phyloP scores from a whole-genome alignment of 2,113 vertebrate species.

The Jacana jacana region DNA sequence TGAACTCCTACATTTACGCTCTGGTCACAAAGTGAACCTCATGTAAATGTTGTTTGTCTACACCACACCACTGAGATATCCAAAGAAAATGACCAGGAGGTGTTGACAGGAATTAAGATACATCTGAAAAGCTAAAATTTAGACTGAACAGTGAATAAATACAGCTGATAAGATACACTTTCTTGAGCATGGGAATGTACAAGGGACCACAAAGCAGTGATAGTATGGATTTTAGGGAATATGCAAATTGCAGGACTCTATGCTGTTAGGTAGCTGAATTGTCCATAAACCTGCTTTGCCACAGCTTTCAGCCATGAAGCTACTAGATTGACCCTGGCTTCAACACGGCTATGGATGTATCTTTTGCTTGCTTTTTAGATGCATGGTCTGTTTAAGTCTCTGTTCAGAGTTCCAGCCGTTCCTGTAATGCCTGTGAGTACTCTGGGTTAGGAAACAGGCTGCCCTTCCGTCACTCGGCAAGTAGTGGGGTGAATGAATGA shows the following conservation, averaged over 20 bases:
- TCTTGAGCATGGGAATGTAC: neutral
- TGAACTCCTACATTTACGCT: neutral
- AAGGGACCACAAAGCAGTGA: neutral
- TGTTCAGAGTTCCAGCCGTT: neutral
- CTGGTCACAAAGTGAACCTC: neutral
- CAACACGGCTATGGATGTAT: neutral
- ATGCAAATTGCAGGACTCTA: neutral
- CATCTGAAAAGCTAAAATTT: neutral
- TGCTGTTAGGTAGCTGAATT: neutral
- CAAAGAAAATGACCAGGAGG: neutral
- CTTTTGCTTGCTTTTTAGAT: neutral
- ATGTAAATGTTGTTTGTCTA: neutral
- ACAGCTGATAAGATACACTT: neutral
- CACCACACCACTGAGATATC: neutral
- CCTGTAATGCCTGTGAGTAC: neutral
- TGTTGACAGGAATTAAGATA: neutral
- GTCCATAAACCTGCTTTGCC: neutral
- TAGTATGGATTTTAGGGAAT: neutral
- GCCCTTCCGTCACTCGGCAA: neutral
- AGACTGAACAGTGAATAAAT: neutral
- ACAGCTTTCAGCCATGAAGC: neutral
- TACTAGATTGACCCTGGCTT: neutral
- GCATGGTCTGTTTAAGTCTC: neutral
- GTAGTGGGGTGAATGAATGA: neutral
- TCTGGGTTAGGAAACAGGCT: neutral